phyloP scores from a whole-genome alignment of 2,888 invertebrate species.

The Nesidiocoris tenuis region DNA sequence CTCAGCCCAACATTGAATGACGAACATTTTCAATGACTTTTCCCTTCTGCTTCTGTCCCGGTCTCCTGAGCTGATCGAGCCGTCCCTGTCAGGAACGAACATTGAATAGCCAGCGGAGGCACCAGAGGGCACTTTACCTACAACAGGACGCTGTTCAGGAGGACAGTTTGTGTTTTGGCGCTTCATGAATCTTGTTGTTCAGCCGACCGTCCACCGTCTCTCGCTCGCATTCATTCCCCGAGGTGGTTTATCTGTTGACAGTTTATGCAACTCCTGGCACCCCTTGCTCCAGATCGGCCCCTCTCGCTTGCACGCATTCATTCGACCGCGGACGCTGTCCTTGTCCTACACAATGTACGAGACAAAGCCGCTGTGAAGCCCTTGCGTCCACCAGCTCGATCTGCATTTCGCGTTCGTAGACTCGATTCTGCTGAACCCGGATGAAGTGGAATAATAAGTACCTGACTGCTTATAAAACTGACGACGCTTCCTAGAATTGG shows the following conservation, averaged over 20 bases:
- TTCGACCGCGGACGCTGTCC: background rate
- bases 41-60: background rate
- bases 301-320: background rate
- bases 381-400: background rate
- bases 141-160: background rate
- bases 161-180: background rate
- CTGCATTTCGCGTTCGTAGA: background rate
- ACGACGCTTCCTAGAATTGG: too few relatives aligned
- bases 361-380: background rate
- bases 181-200: background rate
- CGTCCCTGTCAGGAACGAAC: background rate
- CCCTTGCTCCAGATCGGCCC: background rate
- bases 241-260: constrained; percentile 30
- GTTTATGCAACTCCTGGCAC: constrained; percentile 12
- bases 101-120: background rate
- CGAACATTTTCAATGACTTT: background rate
- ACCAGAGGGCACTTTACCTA: background rate
- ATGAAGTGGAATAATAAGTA: too few relatives aligned
- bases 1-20: background rate
- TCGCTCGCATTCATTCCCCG: background rate
- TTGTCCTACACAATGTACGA: background rate
- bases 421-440: too few relatives aligned
- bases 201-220: background rate
- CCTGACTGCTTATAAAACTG: too few relatives aligned
- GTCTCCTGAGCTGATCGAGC: background rate